Base-by-base conservation (phyloP, 2,113 vertebrate genomes). In the Platichthys stellatus region DNA sequence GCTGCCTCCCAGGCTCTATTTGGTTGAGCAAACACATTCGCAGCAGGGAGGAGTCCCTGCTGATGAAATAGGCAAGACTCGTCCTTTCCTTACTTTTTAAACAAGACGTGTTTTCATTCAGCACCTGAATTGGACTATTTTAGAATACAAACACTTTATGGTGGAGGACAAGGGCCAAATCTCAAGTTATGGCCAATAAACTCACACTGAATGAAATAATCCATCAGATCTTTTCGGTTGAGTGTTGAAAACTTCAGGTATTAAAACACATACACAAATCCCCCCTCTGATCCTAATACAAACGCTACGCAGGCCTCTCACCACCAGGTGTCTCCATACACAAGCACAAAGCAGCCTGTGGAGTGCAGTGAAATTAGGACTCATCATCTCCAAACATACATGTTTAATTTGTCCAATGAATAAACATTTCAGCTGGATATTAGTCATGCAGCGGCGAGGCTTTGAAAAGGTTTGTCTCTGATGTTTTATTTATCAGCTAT, bases 311-410 rank as follows among this genome's bases (percentile, higher is more conserved):
- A 0, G 2, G 8, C 11, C 17, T 4, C 13, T 62, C 62, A 64
- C 87, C 92, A 88, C 87, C 85, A 88, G 92, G 87, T 89, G 92
- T 88, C 92, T 84, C 91, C 71, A 85, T 74, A 84, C 87, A 90
- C 92, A 90, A 85, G 26, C 76, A 53, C 75, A 92, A 88, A 24
- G 54, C 57, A 47, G 7, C 31, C 47, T 20, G 21, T 53, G 49
- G 20, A 18, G 6, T 43, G 54, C 3, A 31, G 45, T 58, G 70
- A 72, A 63, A 21, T 17, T 75, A 47, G 75, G 35, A 15, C 47
- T 51, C 47, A 54, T 70, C 74, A 73, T 69, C 71, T 72, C 43
- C 47, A 76, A 73, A 77, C 80, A 63, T 76, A 71, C 80, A 81
- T 88, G 70, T 86, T 84, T 88, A 82, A 90, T 89, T 86, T 82